Base-by-base conservation (phyloP, 2,113 vertebrate species). In the Sterna hirundo region DNA sequence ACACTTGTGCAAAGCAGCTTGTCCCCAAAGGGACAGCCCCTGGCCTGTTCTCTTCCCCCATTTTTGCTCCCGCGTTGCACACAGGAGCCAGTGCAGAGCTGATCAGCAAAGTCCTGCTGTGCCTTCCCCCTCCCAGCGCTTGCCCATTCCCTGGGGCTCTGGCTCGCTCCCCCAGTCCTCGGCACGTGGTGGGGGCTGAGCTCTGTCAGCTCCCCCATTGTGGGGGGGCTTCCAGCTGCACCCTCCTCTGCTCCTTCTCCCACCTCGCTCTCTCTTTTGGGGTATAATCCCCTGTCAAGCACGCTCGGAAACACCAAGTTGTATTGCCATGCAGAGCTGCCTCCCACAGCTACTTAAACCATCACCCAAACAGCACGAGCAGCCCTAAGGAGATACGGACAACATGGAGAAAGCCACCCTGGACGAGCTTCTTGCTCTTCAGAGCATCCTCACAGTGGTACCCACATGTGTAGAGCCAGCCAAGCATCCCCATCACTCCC, bases 401-500 rank as follows among this genome's bases (percentile, higher is more conserved):
- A 32, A 9, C 30, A 0, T 0, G 4, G 78, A n/a, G 4, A 36
- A 79, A 90, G 21, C 23, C 74, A 13, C 64, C 17, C 57, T 8
- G 54, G 38, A 14, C 0, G 10, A 85, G 60, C 42, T 27, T 9
- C 21, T 15, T 7, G 16, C 64, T 27, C 15, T 11, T 30, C 38
- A 29, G 34, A 68, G 66, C 83, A 76, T 36, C 85, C 72, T 57
- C n/a, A 1, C 9, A 3, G 36, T 6, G 46, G 70, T 47, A 77
- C 32, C 62, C 12, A 0, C 1, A 0, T 0, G 0, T 2, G 27
- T 9, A 15, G 47, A 72, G 75, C 16, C 14, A 9, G 32, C 40
- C 51, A 30, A 57, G 75, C 27, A 21, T 14, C 44, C n/a, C 42
- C 68, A 36, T 2, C 4, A 11, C 68, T 36, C 7, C 34, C 68